Percentiles rank a stretch among this genome's conserved stretches.
phyloP scores from a whole-genome alignment of 2,888 invertebrate species.

The Nemapogon koenigi region DNA sequence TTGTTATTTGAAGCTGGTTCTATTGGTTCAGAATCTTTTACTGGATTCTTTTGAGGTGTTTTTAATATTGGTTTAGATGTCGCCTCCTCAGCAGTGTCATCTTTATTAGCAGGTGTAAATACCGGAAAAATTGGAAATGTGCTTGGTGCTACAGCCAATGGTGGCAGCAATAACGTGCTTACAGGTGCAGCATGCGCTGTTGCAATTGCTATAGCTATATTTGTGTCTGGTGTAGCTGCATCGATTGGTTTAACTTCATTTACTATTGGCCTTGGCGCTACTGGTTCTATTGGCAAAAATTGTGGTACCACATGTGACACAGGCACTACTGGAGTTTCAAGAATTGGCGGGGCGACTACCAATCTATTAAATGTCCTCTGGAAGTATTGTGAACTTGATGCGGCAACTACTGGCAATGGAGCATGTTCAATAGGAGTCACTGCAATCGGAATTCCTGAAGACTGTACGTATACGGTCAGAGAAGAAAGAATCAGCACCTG shows the following conservation, averaged over 20 bases:
- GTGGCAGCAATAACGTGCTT: slow-evolving; percentile 47
- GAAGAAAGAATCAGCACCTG: slow-evolving; percentile 33
- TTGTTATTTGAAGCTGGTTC: slow-evolving; percentile 13
- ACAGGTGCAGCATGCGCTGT: slow-evolving; percentile 52
- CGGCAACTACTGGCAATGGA: slow-evolving; percentile 65
- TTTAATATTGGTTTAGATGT: slow-evolving; percentile 24
- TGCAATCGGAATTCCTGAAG: no score
- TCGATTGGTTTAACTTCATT: background rate
- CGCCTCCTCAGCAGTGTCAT: slow-evolving; percentile 31
- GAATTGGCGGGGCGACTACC: slow-evolving; percentile 32
- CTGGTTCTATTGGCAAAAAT: slow-evolving; percentile 19
- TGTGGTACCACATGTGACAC: slow-evolving; percentile 21
- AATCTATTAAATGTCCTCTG: slow-evolving; percentile 68
- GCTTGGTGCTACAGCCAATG: slow-evolving; percentile 49
- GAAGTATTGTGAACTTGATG: slow-evolving; percentile 72
- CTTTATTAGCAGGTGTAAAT: slow-evolving; percentile 28
- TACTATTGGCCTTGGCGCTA: slow-evolving; percentile 6
- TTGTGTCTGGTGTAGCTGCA: slow-evolving; percentile 24
- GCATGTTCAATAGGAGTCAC: slow-evolving; percentile 23
- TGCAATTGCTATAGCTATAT: slow-evolving; percentile 48
- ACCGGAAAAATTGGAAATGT: slow-evolving; percentile 37
- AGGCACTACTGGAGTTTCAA: slow-evolving; percentile 22
- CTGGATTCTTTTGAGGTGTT: slow-evolving; percentile 21
- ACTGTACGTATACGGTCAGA: slow-evolving; percentile 28
- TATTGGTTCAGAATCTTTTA: slow-evolving; percentile 26